These are phyloP conservation scores for Stegodyphus mimosarum DNA, from an alignment of 1,140 invertebrate species.

Conservation along the genomic window DNA sequence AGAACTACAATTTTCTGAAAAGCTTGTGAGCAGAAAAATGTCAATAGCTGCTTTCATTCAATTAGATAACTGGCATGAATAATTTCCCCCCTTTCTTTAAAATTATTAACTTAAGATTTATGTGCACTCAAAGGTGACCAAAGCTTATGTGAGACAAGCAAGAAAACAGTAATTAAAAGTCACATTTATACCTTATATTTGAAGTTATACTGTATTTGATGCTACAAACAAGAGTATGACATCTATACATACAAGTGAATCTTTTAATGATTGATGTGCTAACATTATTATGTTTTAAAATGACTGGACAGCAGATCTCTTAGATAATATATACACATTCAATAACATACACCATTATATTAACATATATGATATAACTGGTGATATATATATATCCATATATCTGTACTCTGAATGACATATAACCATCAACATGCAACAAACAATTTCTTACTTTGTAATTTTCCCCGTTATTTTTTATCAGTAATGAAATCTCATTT, in stretches of 20 bases:
- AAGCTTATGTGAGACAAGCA: background rate
- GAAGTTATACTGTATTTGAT: too few relatives aligned
- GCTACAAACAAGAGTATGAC: too few relatives aligned
- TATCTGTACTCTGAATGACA: background rate
- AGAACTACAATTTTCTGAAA: background rate
- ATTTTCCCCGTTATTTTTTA: too few relatives aligned
- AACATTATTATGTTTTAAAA: slow-evolving; percentile 17
- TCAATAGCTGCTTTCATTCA: background rate
- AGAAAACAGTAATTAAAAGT: background rate
- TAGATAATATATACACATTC: slow-evolving; percentile 28
- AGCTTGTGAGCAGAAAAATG: background rate
- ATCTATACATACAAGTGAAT: slow-evolving; percentile 26
- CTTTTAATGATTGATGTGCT: slow-evolving; percentile 15
- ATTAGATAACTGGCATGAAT: background rate
- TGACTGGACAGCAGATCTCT: too few relatives aligned
- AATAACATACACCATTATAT: slow-evolving; percentile 4
- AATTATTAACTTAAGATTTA: background rate
- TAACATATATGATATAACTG: background rate
- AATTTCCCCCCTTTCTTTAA: background rate
- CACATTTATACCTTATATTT: too few relatives aligned
- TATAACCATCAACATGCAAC: slow-evolving; percentile 23
- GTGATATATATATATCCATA: too few relatives aligned
- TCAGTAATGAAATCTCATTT: too few relatives aligned
- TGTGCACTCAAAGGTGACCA: background rate
- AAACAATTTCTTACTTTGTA: slow-evolving; percentile 1